Evolutionary conservation across 2,888 invertebrate species (phyloP).

Genomic region (Orthonevra nobilis): DNA sequence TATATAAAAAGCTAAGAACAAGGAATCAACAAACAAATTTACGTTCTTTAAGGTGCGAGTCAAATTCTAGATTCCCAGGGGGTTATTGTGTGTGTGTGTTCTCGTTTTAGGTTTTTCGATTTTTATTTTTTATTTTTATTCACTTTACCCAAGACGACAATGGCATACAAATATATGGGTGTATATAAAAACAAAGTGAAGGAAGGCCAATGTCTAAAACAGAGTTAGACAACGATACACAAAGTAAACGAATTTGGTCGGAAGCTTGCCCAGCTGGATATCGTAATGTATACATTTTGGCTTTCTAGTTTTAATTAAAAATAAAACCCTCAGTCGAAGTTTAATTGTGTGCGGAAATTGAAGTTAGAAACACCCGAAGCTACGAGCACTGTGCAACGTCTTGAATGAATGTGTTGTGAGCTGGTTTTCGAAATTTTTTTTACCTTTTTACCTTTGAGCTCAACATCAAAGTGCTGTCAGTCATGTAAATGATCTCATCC

Average conservation of each 20-base stretch:
- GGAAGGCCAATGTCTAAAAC: slow-evolving; percentile 21
- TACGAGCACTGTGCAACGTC: neutral
- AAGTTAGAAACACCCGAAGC: slow-evolving; percentile 15
- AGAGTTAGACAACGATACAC: no score
- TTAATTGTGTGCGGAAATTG: slow-evolving; percentile 49
- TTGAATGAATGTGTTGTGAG: no score
- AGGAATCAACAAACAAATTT: slow-evolving; percentile 59
- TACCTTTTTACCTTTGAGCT: neutral
- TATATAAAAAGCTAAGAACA: neutral
- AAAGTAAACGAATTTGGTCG: slow-evolving; percentile 33
- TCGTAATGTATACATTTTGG: slow-evolving; percentile 27
- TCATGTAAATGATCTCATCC: slow-evolving; percentile 31
- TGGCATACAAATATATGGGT: slow-evolving; percentile 22
- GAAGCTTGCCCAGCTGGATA: slow-evolving; percentile 36
- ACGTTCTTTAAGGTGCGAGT: slow-evolving; percentile 63
- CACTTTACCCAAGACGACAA: slow-evolving; percentile 9
- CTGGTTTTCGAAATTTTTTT: neutral
- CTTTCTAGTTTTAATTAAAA: slow-evolving; percentile 56
- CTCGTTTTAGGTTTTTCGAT: no score
- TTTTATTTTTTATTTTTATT: neutral
- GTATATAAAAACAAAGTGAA: slow-evolving; percentile 28
- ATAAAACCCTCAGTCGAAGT: slow-evolving; percentile 35
- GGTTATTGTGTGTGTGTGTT: no score
- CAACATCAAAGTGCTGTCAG: slow-evolving; percentile 34
- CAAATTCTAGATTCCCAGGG: slow-evolving; percentile 37